Base-by-base conservation (phyloP, 2,888 invertebrate species). In the Suillia variegata region DNA sequence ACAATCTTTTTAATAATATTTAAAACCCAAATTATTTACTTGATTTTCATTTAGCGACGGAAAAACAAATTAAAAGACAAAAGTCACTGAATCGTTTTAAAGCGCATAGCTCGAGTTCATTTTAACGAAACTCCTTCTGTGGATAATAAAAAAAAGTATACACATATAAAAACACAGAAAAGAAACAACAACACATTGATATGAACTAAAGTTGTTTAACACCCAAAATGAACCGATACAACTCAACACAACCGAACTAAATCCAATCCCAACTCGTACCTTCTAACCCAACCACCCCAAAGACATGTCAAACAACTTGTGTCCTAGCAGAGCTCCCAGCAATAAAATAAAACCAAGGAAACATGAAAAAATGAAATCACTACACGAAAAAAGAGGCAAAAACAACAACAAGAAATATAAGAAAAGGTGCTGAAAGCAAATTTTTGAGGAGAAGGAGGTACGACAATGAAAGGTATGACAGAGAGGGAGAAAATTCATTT, bases 381-480 rank as follows among this genome's bases (percentile, higher is more conserved):
- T 59, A 64, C 64, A 69, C 65, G 24, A 26, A 24, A 24, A 45
- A 45, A 5, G 45, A 62, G 61, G 70, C 73, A 73, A 70, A 74
- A 74, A 69, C 74, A 66, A 69, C 73, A 73, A 17, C 24, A 47
- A 31, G 47, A 47, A 26, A 48, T 22, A 24, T 22, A 17, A 8
- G 8, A 33, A 22, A 24, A 21, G 5, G 22, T 31, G 8, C 24
- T 21, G 22, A 17, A 20, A 55, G 47, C 13, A 21, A 31, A 55
- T n/a, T n/a, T n/a, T n/a, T n/a, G n/a, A 45, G 17, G 17, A 18
- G 5, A 38, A n/a, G 38, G 38, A n/a, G 45, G 20, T 5, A 38
- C 45, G 6, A 38, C 6, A n/a, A 10, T 4, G 13, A 38, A 10
- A 4, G 38, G 38, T n/a, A 31, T 6, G 12, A 18, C 18, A 45